Evolutionary conservation across 2,888 invertebrate genomes (phyloP).

Genomic region (Patella depressa): DNA sequence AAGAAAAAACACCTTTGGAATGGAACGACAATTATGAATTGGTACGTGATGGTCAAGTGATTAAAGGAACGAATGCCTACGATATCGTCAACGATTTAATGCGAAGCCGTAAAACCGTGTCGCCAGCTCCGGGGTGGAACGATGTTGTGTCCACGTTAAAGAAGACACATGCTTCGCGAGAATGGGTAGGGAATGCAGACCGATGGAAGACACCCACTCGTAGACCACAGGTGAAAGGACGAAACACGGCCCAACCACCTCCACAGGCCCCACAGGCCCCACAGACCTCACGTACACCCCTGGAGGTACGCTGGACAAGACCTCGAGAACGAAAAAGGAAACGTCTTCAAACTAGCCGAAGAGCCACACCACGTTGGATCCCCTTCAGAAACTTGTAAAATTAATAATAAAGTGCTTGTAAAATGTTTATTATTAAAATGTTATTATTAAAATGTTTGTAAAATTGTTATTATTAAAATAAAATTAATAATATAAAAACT

Average conservation of each 20-base stretch:
- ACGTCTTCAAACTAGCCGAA: no score
- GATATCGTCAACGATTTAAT: constrained; percentile 6
- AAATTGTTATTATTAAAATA: no score
- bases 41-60: not conserved
- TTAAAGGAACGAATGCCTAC: not conserved
- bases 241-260: not conserved
- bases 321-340: no score
- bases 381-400: no score
- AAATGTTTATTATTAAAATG: no score
- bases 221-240: no score
- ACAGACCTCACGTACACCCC: not conserved
- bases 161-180: not conserved
- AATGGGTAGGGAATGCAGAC: not conserved
- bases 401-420: no score
- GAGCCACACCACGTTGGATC: no score
- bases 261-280: not conserved
- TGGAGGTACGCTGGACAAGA: not conserved
- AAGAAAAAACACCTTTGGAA: not conserved
- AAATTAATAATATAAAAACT: no score
- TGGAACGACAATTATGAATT: not conserved
- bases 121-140: not conserved
- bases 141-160: not conserved
- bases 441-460: no score
- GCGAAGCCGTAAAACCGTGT: not conserved
- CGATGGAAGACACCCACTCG: not conserved